A percentile compares a stretch with the other conserved stretches of the same genome.
phyloP scores from a whole-genome alignment of 2,888 invertebrate genomes.

The Drosophila subsilvestris region DNA sequence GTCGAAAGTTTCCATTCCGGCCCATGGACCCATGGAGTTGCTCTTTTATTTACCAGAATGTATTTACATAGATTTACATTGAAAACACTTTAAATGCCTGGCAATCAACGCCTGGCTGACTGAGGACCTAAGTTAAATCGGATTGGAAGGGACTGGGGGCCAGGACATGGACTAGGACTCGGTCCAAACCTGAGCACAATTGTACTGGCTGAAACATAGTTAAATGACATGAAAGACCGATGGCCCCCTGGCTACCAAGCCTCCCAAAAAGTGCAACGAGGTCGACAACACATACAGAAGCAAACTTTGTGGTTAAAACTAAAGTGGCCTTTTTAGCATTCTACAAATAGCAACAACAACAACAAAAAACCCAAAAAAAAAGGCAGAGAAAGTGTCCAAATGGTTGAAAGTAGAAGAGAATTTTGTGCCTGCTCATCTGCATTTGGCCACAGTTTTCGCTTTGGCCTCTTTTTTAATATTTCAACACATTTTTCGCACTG shows the following conservation, averaged over 20 bases:
- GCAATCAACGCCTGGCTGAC: slow-evolving; percentile 55
- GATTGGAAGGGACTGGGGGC: slow-evolving; percentile 1
- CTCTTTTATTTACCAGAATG: slow-evolving; percentile 43
- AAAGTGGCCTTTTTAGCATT: slow-evolving; percentile 78
- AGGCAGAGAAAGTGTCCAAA: slow-evolving; percentile 66
- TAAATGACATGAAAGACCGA: slow-evolving; percentile 78
- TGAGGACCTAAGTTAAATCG: background rate
- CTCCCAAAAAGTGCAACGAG: slow-evolving; percentile 68
- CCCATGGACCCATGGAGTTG: slow-evolving; percentile 12
- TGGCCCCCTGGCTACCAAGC: slow-evolving; percentile 50
- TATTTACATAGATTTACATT: slow-evolving; percentile 52
- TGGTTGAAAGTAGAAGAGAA: slow-evolving; percentile 67
- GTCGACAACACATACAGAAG: slow-evolving; percentile 46
- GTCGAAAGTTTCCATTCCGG: slow-evolving; percentile 35
- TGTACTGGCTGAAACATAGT: slow-evolving; percentile 50
- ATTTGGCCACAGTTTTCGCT: slow-evolving; percentile 53
- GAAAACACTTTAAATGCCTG: slow-evolving; percentile 49
- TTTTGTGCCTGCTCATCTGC: slow-evolving; percentile 51
- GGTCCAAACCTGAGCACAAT: slow-evolving; percentile 18
- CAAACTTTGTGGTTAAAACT: slow-evolving; percentile 76
- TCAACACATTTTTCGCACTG: slow-evolving; percentile 70
- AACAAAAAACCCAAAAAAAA: slow-evolving; percentile 12
- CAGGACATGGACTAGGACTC: slow-evolving; percentile 9
- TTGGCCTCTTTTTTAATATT: slow-evolving; percentile 66
- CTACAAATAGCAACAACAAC: slow-evolving; percentile 52